Base-by-base conservation (phyloP, 2,113 vertebrate species). In the Pyxicephalus adspersus region DNA sequence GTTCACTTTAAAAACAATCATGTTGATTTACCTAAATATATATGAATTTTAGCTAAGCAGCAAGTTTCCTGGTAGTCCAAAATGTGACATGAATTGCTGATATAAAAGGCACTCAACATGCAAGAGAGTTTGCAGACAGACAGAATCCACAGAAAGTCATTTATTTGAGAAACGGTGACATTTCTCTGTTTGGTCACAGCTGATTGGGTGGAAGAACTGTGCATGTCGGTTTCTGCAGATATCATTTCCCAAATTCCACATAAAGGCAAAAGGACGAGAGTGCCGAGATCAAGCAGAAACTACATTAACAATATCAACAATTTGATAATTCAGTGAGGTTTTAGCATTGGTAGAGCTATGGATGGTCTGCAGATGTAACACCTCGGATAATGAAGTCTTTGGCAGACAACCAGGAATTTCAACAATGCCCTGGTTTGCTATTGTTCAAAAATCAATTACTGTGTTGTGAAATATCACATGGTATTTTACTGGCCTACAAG, bases 401-500 rank as follows among this genome's bases (percentile, higher is more conserved):
- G 20, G 60, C 72, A 22, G 68, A 45, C 19, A 83, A 57, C 57
- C 72, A 68, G 71, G 64, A 54, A 29, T 55, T 18, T 9, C 51
- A 54, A 77, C 67, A 57, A 67, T 22, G 75, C 31, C 65, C 17
- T 75, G 5, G 34, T 68, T 22, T 57, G 6, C n/a, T 60, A 52
- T 57, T 61, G 66, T 45, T 45, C 85, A 85, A 83, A 86, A 89
- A 84, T 87, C 85, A 87, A 85, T 90, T 87, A 86, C 20, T 71
- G 83, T 86, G 88, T 86, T 89, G 85, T 89, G 85, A 87, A 87
- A 74, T 89, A 84, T 83, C 89, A 87, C 88, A 88, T 88, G 90
- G 87, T 85, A 87, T 86, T 86, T 84, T 87, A 65, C 77, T 83
- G 84, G 79, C 75, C 65, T 86, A 83, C 87, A 88, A 89, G 84